Conservation (phyloP, 2,888 invertebrate genomes). For the Microctonus aethiopoides region DNA sequence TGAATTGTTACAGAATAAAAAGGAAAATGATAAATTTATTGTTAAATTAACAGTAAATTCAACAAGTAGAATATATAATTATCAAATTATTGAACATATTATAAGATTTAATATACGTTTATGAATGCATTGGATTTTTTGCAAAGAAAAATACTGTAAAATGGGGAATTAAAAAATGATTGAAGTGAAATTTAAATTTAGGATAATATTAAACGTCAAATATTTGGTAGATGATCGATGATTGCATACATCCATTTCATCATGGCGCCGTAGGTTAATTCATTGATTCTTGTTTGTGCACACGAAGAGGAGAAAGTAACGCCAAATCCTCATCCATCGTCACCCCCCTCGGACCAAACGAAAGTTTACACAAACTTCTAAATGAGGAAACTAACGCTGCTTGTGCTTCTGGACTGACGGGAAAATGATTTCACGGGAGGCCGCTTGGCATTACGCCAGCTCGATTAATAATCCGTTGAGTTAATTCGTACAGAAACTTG, state of each 20-base stretch:
- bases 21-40: no score
- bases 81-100: no score
- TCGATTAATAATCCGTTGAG: slow-evolving; percentile 44
- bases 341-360: background rate
- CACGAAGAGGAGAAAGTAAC: background rate
- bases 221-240: background rate
- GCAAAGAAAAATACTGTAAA: background rate
- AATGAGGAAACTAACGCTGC: slow-evolving; percentile 10
- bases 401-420: slow-evolving; percentile 11
- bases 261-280: background rate
- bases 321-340: background rate
- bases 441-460: slow-evolving; percentile 35
- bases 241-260: background rate
- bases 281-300: slow-evolving; percentile 15
- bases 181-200: background rate
- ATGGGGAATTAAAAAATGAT: background rate
- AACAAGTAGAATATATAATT: no score
- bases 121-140: no score
- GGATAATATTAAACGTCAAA: background rate
- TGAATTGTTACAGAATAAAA: no score
- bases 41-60: no score
- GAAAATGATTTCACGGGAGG: slow-evolving; percentile 14
- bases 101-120: no score
- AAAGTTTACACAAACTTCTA: slow-evolving; percentile 24
- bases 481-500: slow-evolving; percentile 36